phyloP scores from a whole-genome alignment of 2,113 vertebrate species.

The Athene noctua region DNA sequence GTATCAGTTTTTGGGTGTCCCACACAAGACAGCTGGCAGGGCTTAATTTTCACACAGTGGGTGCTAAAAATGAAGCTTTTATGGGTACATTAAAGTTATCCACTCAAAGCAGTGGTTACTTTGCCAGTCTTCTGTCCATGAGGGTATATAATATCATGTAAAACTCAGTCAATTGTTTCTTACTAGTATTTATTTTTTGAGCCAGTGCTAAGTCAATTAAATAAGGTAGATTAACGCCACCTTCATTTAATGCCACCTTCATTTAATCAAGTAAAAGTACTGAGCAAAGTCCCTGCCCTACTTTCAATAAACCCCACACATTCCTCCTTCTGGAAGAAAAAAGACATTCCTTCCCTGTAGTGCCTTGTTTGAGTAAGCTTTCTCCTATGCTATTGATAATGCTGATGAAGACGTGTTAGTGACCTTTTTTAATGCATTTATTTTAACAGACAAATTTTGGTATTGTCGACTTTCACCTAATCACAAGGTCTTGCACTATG shows the following conservation, averaged over 20 bases:
- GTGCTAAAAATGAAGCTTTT: constrained; percentile 7
- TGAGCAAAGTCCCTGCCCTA: neutral
- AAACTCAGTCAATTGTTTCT: neutral
- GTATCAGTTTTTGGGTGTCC: constrained; percentile 17
- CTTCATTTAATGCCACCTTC: neutral
- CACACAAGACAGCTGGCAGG: constrained; percentile 44
- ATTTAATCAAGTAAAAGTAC: neutral
- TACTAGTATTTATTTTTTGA: neutral
- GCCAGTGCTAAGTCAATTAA: neutral
- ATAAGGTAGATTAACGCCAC: neutral
- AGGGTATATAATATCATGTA: neutral
- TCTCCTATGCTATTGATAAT: neutral
- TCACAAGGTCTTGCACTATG: constrained; percentile 99
- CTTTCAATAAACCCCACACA: neutral
- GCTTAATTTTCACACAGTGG: neutral
- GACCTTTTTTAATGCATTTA: neutral
- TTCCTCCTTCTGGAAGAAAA: neutral
- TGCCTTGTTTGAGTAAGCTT: neutral
- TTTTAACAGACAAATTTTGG: constrained; percentile 94
- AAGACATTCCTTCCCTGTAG: neutral
- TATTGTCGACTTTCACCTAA: constrained; percentile 98
- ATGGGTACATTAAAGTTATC: neutral
- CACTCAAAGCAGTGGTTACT: neutral
- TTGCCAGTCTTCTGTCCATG: neutral
- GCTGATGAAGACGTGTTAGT: neutral